A percentile compares a stretch with the other conserved stretches of the same genome.
Evolutionary conservation across 2,888 invertebrate genomes (phyloP).

Genomic region (Papilio demoleus): DNA sequence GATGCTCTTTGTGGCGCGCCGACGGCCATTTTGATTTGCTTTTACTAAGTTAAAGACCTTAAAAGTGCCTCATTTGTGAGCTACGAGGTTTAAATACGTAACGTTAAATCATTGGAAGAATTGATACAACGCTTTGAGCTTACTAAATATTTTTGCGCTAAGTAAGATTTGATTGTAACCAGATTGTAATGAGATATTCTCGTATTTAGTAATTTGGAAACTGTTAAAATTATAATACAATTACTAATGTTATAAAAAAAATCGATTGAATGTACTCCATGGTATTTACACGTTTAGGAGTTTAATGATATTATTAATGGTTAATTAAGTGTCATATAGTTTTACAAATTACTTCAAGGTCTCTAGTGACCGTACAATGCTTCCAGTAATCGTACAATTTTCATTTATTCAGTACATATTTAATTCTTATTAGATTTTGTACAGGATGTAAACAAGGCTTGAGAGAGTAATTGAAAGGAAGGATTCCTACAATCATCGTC

Average conservation of each 20-base stretch:
- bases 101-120: not conserved
- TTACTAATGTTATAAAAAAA: too few relatives aligned
- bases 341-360: not conserved
- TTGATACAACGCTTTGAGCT: too few relatives aligned
- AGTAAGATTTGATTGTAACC: not conserved
- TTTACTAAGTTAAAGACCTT: slow-evolving; percentile 47
- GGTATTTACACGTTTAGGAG: too few relatives aligned
- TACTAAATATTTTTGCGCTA: not conserved
- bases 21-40: slow-evolving; percentile 50
- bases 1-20: slow-evolving; percentile 59
- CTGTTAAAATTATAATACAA: too few relatives aligned
- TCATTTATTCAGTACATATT: too few relatives aligned
- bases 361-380: too few relatives aligned
- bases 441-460: slow-evolving; percentile 1
- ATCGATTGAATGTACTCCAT: too few relatives aligned
- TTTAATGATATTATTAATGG: too few relatives aligned
- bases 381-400: too few relatives aligned
- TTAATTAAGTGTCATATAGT: not conserved
- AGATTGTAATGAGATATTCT: too few relatives aligned
- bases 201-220: too few relatives aligned
- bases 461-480: not conserved
- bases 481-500: not conserved
- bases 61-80: slow-evolving; percentile 40
- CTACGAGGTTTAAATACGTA: not conserved
- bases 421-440: not conserved